Base-by-base conservation (phyloP, 23 tunicate genomes). In the Ascidia mentula region DNA sequence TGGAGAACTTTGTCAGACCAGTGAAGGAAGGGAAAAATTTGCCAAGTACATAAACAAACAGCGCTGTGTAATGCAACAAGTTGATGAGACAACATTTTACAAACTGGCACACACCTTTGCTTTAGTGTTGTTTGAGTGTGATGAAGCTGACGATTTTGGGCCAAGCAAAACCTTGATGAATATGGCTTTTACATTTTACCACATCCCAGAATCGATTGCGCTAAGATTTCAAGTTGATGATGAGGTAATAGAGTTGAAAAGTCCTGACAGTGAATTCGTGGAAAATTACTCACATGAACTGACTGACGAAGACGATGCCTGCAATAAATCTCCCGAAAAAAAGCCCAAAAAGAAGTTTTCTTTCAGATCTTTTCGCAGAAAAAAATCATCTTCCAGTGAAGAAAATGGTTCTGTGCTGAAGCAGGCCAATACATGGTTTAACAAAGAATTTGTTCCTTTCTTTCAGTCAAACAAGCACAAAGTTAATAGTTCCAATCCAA, bases 141-240 rank as follows among this genome's bases (percentile, higher is more conserved):
- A 73, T 31, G 91, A 92, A 72, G 89, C 85, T 9, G 97, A 92
- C 79, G 97, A 92, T 74, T 92, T 87, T 79, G 34, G 82, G 36
- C 97, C 97, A 22, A 79, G 85, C 33, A 92, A 92, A 74, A 80
- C 89, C 0, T 38, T 92, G 12, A 92, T 92, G 97, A 87, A 92
- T 38, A 92, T 92, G 97, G 76, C 91, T 34, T 92, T 92, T 37
- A 92, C 97, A 13, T 92, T 82, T 73, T 92, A 87, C 69, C 86
- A 87, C 61, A 45, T 82, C 73, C 97, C 91, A 22, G 91, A 85
- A 39, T 36, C 73, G 12, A 34, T 33, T 40, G 18, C 82, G 42
- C n/a, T 65, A 37, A 46, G 26, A 32, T 75, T 61, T 53, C 46
- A 65, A 28, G 36, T 37, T n/a, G 31, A 33, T 37, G 38, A 34